Evolutionary conservation across 2,888 invertebrate genomes (phyloP), one percentile per base, ranked within the genome.

Genomic region (Pelosia muscerda): DNA sequence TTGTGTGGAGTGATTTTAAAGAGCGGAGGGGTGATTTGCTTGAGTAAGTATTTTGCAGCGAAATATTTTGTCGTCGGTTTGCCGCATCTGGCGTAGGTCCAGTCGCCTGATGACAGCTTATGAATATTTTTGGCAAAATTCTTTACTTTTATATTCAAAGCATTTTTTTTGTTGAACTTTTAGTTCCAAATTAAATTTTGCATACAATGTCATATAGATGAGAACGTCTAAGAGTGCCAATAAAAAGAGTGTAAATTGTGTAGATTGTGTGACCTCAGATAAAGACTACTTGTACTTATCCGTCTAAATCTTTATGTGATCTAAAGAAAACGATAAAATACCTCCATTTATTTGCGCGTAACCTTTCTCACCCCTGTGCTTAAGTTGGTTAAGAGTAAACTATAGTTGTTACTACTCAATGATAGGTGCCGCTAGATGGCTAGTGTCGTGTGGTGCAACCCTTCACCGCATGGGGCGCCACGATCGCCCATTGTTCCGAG

Each of bases 21-120:
- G 88, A 89, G 88, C 81, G 76, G 78, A 84, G 89, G 90, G 91
- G 91, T 90, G 91, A 90, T 93, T 93, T 91, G 87, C 83, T 87
- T 87, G 90, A 90, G 89, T 92, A 88, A 92, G 92, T 93, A 93
- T 93, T 94, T 93, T 92, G 91, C 91, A 88, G 88, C 86, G 90
- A 89, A 91, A 93, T 92, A 92, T 93, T 94, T 93, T 90, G 94
- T 92, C 92, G 90, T 90, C 86, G 89, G 92, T 88, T 89, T 85
- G 84, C 92, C 92, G 89, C 93, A 93, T 89, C 94, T 95, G 94
- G 94, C 94, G 90, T 81, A 79, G 88, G 94, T 94, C 94, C 94
- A 95, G 94, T 92, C 90, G 91, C 88, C 84, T 92, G 94, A 94
- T 94, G 94, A 94, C 94, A 94, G 93, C 93, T 93, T 94, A 94